Evolutionary conservation across 1,140 invertebrate genomes (phyloP), one percentile per base, ranked within the genome.

Genomic region (Panulirus ornatus): DNA sequence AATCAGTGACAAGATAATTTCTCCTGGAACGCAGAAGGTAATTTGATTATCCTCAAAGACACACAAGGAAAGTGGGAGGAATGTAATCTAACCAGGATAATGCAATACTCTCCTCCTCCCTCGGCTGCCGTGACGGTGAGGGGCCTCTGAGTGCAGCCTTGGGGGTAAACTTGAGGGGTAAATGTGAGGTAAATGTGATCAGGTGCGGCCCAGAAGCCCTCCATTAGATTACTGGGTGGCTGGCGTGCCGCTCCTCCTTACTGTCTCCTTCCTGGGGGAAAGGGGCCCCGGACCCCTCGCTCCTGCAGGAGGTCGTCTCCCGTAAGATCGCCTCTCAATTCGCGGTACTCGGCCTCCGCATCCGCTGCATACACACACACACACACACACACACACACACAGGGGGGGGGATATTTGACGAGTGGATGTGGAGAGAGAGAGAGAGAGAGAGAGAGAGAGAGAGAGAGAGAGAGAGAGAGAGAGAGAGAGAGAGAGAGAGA

Each of bases 241-340:
- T 66, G n/a, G 58, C 58, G 58, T 81, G 78, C 54, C 78, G 47
- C 11, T 81, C 58, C 8, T 81, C 78, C 19, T 81, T 81, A 58
- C 47, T 81, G 30, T 34, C 27, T 58, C 78, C 34, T 51, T 44
- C 22, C 42, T 30, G n/a, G n/a, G n/a, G n/a, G n/a, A n/a, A n/a
- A n/a, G n/a, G n/a, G n/a, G n/a, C n/a, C n/a, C n/a, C n/a, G n/a
- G n/a, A n/a, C n/a, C n/a, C n/a, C n/a, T n/a, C n/a, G n/a, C n/a
- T n/a, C n/a, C n/a, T n/a, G n/a, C n/a, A n/a, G n/a, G n/a, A n/a
- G n/a, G n/a, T n/a, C n/a, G n/a, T n/a, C n/a, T n/a, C n/a, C n/a
- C n/a, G n/a, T n/a, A n/a, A n/a, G n/a, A n/a, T n/a, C n/a, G n/a
- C n/a, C n/a, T 2, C 58, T 63, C 6, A 63, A 8, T 2, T 1